Conservation (phyloP, 2,113 vertebrate species). For the Phycodurus eques region DNA sequence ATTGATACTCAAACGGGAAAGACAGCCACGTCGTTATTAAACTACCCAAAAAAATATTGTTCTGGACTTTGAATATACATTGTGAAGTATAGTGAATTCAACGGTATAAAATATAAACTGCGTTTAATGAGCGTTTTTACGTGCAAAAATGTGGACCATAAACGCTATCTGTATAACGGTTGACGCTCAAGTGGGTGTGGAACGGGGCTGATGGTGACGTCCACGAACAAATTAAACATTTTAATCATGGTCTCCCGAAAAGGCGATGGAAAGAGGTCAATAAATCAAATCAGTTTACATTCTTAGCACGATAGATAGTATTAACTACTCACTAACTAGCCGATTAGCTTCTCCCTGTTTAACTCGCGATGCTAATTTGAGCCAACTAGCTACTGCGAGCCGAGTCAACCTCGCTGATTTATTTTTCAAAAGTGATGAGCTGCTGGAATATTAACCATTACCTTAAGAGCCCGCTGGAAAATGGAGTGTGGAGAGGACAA, state of each 20-base stretch:
- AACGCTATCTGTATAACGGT: constrained; percentile 5
- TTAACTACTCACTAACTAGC: constrained; percentile 5
- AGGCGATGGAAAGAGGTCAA: neutral
- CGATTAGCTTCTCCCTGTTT: neutral
- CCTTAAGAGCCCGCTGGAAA: constrained; percentile 21
- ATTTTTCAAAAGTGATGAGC: neutral
- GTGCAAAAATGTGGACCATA: neutral
- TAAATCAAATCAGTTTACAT: neutral
- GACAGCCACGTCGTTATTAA: no score
- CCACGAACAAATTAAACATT: neutral
- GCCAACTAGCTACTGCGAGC: constrained; percentile 4
- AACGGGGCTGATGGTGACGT: constrained; percentile 1
- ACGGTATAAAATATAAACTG: no score
- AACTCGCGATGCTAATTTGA: constrained; percentile 33
- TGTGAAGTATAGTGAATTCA: no score
- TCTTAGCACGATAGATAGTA: constrained; percentile 12
- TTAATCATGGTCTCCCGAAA: neutral
- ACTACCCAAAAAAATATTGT: no score
- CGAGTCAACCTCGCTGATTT: neutral
- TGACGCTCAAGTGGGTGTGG: constrained; percentile 7
- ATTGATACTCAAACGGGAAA: no score
- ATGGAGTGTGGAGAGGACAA: neutral
- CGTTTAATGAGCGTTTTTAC: neutral
- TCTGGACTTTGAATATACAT: neutral
- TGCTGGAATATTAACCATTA: constrained; percentile 1